phyloP scores from a whole-genome alignment of 2,888 invertebrate species.

The Mesopsocus fuscifrons region DNA sequence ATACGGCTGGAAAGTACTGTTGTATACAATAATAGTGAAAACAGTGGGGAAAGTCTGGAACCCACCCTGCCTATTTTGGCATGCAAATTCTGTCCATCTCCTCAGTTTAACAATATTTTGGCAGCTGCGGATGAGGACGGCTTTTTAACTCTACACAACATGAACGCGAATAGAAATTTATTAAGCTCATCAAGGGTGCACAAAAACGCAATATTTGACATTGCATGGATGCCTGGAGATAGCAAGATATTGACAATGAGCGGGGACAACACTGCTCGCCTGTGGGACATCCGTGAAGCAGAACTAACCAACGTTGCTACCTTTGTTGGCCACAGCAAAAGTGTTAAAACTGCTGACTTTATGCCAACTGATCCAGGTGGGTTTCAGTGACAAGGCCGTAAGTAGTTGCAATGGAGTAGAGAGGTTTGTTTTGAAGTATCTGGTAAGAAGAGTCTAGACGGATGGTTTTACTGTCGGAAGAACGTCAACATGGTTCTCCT shows the following conservation, averaged over 20 bases:
- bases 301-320: conserved; percentile 19
- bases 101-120: conserved; percentile 46
- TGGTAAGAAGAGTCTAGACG: too few species aligned
- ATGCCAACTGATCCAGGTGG: conserved; percentile 38
- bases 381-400: too few species aligned
- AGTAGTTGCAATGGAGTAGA: too few species aligned
- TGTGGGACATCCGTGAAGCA: conserved; percentile 47
- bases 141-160: conserved; percentile 34
- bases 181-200: conserved; percentile 31
- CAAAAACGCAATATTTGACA: conserved; percentile 74
- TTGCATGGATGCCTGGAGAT: conserved; percentile 65
- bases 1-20: too few species aligned
- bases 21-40: too few species aligned
- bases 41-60: too few species aligned
- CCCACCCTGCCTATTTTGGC: conserved; percentile 44
- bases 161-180: conserved; percentile 15
- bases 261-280: conserved; percentile 60
- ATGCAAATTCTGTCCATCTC: conserved; percentile 51
- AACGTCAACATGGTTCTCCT: too few species aligned
- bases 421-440: too few species aligned
- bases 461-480: too few species aligned
- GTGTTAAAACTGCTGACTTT: conserved; percentile 66
- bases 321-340: conserved; percentile 58
- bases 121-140: conserved; percentile 80
- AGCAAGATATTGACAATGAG: conserved; percentile 68